Conservation (phyloP, 2,797 vertebrate genomes). For the Esox masquinongy region DNA sequence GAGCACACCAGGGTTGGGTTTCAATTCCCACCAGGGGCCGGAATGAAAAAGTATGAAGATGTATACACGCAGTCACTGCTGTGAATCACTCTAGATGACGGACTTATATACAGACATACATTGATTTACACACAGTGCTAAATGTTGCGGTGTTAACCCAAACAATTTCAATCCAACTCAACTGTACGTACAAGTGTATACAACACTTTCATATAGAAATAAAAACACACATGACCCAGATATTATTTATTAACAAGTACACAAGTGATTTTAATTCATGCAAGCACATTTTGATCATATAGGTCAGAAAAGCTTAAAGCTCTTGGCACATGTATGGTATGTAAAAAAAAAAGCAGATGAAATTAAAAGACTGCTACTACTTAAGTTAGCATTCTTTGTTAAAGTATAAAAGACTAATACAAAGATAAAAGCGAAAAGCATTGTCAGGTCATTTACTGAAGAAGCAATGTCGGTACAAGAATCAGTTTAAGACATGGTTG, state of each 20-base stretch:
- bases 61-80: too few species aligned
- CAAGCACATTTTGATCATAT: slow-evolving; percentile 98
- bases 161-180: background rate
- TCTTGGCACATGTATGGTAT: slow-evolving; percentile 95
- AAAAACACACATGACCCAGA: slow-evolving; percentile 31
- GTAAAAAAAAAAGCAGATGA: slow-evolving; percentile 92
- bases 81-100: too few species aligned
- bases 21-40: too few species aligned
- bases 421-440: slow-evolving; percentile 85
- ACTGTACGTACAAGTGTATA: background rate
- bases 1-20: too few species aligned
- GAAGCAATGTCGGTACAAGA: slow-evolving; percentile 86
- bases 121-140: background rate
- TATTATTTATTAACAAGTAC: slow-evolving; percentile 86
- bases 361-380: slow-evolving; percentile 93
- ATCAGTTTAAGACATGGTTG: slow-evolving; percentile 87
- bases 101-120: background rate
- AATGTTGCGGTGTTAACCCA: background rate
- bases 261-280: slow-evolving; percentile 97
- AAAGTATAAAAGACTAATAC: slow-evolving; percentile 99
- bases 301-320: slow-evolving; percentile 98
- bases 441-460: slow-evolving; percentile 63
- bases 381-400: slow-evolving; percentile 86
- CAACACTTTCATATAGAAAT: slow-evolving; percentile 16
- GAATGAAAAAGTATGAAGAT: too few species aligned